Base-by-base conservation (phyloP, 2,888 invertebrate genomes). In the Dexiosoma caninum region DNA sequence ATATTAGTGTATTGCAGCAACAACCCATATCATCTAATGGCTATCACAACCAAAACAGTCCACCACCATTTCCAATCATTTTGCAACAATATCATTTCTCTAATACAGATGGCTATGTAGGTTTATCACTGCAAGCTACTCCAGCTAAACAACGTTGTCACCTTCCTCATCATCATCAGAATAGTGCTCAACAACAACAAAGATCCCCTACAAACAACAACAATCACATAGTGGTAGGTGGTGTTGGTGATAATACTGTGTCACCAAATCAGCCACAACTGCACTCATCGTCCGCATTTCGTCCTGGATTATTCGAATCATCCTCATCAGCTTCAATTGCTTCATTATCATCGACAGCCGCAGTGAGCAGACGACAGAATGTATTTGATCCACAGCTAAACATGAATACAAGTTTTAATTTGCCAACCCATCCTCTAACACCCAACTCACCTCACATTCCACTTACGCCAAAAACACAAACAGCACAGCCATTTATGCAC, bases 21-120 rank as follows among this genome's bases (percentile, higher is more conserved):
- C 53, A 78, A 53, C 77, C 55, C 30, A 53, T 78, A 59, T 78
- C 82, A 42, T 82, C 76, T 14, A 82, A 77, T 51, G 76, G 82
- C 32, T 67, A 77, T 49, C 78, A 74, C 7, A 69, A 76, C 35
- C 70, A 67, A 16, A 77, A 76, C 44, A 81, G 64, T 74, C 69
- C 72, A 72, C 69, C 72, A 72, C 70, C 74, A 53, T 81, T 70
- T 66, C 83, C 86, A 16, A 78, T 85, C 76, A 79, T 82, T 55
- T 83, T 86, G 79, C 87, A 87, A 80, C 87, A 87, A 78, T 84
- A 87, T 83, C 88, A 88, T 84, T 87, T 87, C 83, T 86, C 87
- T 78, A 86, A 87, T 84, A 87, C 85, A 78, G 87, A 87, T 60
- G 82, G 78, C 76, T 87, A 87, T 86, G 87, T 87, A 85, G 88